These are phyloP conservation scores for Drusus annulatus DNA, from an alignment of 1,140 invertebrate species.

Conservation along the genomic window DNA sequence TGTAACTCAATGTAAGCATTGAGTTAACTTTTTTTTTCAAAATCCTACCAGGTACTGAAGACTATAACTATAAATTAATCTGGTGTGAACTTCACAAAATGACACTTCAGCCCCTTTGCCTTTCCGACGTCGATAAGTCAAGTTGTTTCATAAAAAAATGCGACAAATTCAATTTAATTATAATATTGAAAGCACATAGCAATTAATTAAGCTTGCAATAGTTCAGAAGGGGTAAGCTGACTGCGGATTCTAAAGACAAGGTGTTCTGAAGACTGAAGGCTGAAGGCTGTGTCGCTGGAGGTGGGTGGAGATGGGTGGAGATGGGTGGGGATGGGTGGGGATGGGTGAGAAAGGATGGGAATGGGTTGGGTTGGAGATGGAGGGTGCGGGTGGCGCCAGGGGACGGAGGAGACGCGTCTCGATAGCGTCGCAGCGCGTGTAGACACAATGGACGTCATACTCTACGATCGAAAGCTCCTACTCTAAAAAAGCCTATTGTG, in stretches of 20 bases:
- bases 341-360: neutral
- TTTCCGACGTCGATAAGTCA: too few relatives aligned
- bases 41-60: too few relatives aligned
- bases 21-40: too few relatives aligned
- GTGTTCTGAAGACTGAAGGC: too few relatives aligned
- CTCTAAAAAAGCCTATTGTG: slow-evolving; percentile 29
- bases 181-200: neutral
- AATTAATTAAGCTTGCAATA: slow-evolving; percentile 5
- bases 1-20: too few relatives aligned
- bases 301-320: neutral
- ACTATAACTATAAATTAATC: too few relatives aligned
- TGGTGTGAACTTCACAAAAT: too few relatives aligned
- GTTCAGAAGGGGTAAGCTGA: neutral
- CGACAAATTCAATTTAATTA: too few relatives aligned
- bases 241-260: too few relatives aligned
- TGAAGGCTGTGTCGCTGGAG: too few relatives aligned
- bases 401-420: slow-evolving; percentile 45
- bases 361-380: neutral
- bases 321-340: neutral
- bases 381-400: neutral
- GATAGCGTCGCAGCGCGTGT: slow-evolving; percentile 53
- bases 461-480: slow-evolving; percentile 17
- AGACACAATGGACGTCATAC: slow-evolving; percentile 47
- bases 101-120: too few relatives aligned
- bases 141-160: too few relatives aligned